These are phyloP conservation scores for Echinometra lucunter DNA, from an alignment of 53 echinoderm and acorn worm species.

Conservation along the genomic window DNA sequence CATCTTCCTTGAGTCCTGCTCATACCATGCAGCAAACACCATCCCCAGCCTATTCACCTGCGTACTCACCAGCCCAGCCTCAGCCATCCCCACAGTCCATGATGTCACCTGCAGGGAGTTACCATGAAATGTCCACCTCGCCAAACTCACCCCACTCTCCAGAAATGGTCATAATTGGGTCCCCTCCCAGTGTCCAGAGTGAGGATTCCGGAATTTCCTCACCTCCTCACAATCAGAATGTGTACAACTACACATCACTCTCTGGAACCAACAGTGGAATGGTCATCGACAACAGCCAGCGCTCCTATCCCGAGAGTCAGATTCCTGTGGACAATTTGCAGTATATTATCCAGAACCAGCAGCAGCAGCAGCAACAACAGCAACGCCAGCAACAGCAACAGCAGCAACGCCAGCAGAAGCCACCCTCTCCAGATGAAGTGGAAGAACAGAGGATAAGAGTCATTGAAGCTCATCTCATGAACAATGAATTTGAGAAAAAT, in stretches of 20 bases:
- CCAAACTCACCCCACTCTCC: constrained; percentile 52
- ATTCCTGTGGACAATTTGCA: neutral
- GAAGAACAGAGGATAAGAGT: neutral
- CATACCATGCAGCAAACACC: constrained; percentile 48
- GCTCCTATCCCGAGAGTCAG: neutral
- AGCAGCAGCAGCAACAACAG: neutral
- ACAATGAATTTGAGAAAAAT: neutral
- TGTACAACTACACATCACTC: neutral
- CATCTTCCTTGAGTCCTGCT: constrained; percentile 48
- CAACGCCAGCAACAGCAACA: neutral
- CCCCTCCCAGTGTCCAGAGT: constrained; percentile 64
- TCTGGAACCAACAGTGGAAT: constrained; percentile 42
- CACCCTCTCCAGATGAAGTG: neutral
- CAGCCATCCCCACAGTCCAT: constrained; percentile 55
- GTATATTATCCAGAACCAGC: neutral
- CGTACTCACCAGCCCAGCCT: constrained; percentile 1
- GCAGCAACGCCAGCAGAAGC: constrained; percentile 13
- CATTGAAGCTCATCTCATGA: neutral
- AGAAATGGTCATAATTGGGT: neutral
- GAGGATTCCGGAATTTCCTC: constrained; percentile 56
- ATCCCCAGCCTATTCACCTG: constrained; percentile 20
- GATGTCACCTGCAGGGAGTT: constrained; percentile 25
- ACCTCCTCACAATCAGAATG: constrained; percentile 13
- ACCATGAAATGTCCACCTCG: constrained; percentile 57
- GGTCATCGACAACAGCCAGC: constrained; percentile 45